Evolutionary conservation across 2,888 invertebrate genomes (phyloP).

Genomic region (Agrochola lychnidis): DNA sequence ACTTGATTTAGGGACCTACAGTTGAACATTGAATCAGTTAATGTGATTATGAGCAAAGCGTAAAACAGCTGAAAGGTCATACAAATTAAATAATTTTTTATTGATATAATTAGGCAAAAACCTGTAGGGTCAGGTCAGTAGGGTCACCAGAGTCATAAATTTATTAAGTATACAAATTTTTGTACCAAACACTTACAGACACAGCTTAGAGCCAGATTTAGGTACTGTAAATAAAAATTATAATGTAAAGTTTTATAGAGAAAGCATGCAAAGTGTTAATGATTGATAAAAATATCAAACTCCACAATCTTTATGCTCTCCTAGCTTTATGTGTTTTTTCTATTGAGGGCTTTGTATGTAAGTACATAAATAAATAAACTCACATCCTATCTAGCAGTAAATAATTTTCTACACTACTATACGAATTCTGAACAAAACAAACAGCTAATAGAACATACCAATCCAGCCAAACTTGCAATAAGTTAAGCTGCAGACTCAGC

Average conservation of each 20-base stretch:
- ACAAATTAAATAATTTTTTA: too few species aligned
- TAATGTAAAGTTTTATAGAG: background rate
- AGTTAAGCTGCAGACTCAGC: background rate
- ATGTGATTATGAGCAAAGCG: background rate
- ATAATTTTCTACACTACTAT: background rate
- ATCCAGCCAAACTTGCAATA: constrained; percentile 11
- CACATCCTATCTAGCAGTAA: background rate
- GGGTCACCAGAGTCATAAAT: background rate
- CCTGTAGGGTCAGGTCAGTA: background rate
- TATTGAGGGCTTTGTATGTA: background rate
- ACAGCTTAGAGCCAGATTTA: background rate
- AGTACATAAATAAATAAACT: background rate
- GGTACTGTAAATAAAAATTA: background rate
- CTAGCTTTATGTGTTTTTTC: background rate
- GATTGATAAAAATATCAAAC: background rate
- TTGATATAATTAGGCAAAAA: background rate
- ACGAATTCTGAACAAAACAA: background rate
- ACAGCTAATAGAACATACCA: background rate
- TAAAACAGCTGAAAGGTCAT: background rate
- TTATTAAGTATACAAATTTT: background rate
- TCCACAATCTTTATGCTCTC: background rate
- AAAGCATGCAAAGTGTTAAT: background rate
- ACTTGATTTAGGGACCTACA: background rate
- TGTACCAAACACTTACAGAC: background rate
- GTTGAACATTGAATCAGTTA: background rate